A percentile compares a stretch with the other conserved stretches of the same genome.
phyloP scores from a whole-genome alignment of 1,140 invertebrate species.

The Tetragonula clypearis region DNA sequence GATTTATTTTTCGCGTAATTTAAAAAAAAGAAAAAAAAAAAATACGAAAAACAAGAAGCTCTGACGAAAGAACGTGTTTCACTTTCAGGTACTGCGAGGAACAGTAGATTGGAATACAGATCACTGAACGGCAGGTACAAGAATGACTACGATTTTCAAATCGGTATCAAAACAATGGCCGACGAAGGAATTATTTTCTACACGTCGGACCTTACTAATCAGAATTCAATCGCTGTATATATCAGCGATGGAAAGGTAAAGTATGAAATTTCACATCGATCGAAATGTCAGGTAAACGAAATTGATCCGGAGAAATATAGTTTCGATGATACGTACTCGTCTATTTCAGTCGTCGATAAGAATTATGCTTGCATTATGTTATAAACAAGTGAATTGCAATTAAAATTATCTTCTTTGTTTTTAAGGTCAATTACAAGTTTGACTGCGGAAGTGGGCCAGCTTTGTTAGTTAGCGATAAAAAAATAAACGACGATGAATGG shows the following conservation, averaged over 20 bases:
- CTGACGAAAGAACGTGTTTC: conserved; percentile 6
- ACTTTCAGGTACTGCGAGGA: conserved; percentile 84
- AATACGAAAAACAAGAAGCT: not conserved
- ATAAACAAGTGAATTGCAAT: not conserved
- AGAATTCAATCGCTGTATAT: conserved; percentile 88
- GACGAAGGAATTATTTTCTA: conserved; percentile 94
- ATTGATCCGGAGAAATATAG: not conserved
- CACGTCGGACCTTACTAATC: conserved; percentile 85
- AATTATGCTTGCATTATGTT: not conserved
- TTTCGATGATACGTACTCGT: not conserved
- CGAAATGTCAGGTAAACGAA: not conserved
- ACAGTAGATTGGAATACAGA: conserved; percentile 89
- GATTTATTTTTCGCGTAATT: conserved; percentile 7
- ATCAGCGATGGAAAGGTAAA: conserved; percentile 90
- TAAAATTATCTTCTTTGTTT: not conserved
- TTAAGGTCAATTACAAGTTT: conserved; percentile 86
- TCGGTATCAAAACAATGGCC: conserved; percentile 91
- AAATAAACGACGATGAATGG: conserved; percentile 93
- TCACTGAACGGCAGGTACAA: conserved; percentile 84
- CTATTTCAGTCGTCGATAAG: not conserved
- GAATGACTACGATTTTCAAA: conserved; percentile 88
- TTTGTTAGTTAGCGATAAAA: conserved; percentile 81
- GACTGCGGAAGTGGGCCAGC: conserved; percentile 88
- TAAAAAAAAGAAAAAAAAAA: too few species aligned
- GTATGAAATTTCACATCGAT: not conserved